phyloP scores from a whole-genome alignment of 2,797 vertebrate genomes.

The Bovichtus variegatus region DNA sequence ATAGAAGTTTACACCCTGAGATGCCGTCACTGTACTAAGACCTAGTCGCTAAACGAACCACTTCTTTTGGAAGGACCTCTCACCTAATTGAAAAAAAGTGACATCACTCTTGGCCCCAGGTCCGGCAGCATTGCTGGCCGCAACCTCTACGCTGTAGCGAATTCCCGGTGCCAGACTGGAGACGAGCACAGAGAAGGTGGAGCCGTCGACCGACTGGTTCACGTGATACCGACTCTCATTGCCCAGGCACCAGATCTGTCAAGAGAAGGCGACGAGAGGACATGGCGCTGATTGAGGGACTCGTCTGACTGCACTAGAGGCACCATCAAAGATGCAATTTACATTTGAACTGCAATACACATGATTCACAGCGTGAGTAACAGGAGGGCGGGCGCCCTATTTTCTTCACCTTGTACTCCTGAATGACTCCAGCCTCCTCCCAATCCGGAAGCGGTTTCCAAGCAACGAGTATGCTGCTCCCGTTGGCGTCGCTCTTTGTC shows the following conservation, averaged over 20 bases:
- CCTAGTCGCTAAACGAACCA: not conserved
- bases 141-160: slow-evolving; percentile 94
- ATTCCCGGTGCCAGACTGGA: slow-evolving; percentile 92
- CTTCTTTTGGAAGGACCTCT: slow-evolving; percentile 54
- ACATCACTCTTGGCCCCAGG: slow-evolving; percentile 93
- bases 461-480: slow-evolving; percentile 92
- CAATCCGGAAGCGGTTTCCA: slow-evolving; percentile 95
- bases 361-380: slow-evolving; percentile 20
- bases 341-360: slow-evolving; percentile 30
- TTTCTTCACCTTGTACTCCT: slow-evolving; percentile 94
- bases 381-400: not conserved
- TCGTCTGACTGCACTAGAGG: slow-evolving; percentile 27
- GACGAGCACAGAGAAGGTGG: slow-evolving; percentile 92
- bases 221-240: slow-evolving; percentile 97
- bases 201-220: slow-evolving; percentile 95
- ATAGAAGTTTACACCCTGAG: not conserved
- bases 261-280: slow-evolving; percentile 29
- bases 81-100: slow-evolving; percentile 95
- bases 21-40: not conserved
- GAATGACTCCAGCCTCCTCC: slow-evolving; percentile 92
- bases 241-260: slow-evolving; percentile 97
- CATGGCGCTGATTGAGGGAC: slow-evolving; percentile 43
- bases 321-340: slow-evolving; percentile 31
- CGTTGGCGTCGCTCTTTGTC: slow-evolving; percentile 92
- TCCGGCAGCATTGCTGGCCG: slow-evolving; percentile 93